phyloP scores from a whole-genome alignment of 2,113 vertebrate species.

The Tupaia chinensis region DNA sequence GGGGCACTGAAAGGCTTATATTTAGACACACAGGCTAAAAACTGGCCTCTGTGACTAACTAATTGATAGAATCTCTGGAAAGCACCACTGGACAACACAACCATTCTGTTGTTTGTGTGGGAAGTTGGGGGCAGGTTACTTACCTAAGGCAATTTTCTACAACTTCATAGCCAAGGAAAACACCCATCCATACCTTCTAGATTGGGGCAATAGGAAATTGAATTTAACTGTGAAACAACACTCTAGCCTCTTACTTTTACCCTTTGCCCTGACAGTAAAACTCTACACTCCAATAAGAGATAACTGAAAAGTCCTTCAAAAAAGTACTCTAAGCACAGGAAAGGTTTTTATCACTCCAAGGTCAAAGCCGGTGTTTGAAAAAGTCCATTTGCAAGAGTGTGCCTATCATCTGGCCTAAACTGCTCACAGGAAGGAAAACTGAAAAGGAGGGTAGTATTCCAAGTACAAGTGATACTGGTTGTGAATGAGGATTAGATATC shows the following conservation, averaged over 20 bases:
- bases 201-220: not conserved
- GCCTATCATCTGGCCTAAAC: not conserved
- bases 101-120: not conserved
- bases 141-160: not conserved
- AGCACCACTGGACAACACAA: not conserved
- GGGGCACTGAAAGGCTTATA: not conserved
- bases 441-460: not conserved
- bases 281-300: not conserved
- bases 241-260: not conserved
- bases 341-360: conserved; percentile 52
- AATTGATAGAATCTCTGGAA: conserved; percentile 10
- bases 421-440: not conserved
- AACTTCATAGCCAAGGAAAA: not conserved
- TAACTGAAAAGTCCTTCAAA: conserved; percentile 9
- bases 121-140: not conserved
- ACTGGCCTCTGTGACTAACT: not conserved
- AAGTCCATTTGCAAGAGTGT: not conserved
- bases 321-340: not conserved
- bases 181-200: not conserved
- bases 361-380: conserved; percentile 22
- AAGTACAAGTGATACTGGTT: not conserved
- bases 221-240: not conserved
- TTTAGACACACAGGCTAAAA: not conserved
- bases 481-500: not conserved
- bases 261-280: not conserved